Base-by-base conservation (phyloP, 2,797 vertebrate genomes). In the Ctenopoma multispine region DNA sequence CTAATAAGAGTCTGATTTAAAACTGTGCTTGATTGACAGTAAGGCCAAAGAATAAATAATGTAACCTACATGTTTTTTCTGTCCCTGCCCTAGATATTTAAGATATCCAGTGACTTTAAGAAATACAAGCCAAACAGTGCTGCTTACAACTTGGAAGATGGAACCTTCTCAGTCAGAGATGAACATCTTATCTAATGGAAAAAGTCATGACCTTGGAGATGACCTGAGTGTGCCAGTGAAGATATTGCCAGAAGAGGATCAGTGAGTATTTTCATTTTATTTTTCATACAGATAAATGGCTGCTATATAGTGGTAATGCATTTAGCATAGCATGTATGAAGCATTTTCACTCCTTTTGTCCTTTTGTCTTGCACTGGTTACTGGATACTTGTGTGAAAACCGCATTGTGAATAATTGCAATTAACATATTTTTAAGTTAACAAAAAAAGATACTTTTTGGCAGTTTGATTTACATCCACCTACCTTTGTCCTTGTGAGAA, bases 131-230 rank as follows among this genome's bases (percentile, higher is more conserved):
- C 27, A 63, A 72, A 68, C 62, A 53, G 38, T 36, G 20, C 38
- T 75, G 34, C 43, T 34, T 48, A 62, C 41, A 72, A 41, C 56
- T 66, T 72, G 63, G 51, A 83, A 3, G 73, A 96, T 96, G 95
- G 95, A 96, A 5, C 75, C 89, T 24, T 77, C 95, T 64, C 94
- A 97, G 85, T 94, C 96, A 0, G 97, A 97, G 90, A 96, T 96
- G 90, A 97, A 95, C 64, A 94, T 99, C 84, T 92, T 99, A 54
- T 94, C 96, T 86, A 99, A 99, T 0, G 97, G 96, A 74, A 98
- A 96, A 82, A 76, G 77, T 61, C 90, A 86, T 17, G 90, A 93
- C 38, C 93, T 94, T 0, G 17, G 80, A 0, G 92, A 95, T 0
- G 90, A 91, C 0, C 79, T 92, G 40, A 86, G 80, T 0, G 15